These are phyloP conservation scores for Thalassarche chlororhynchos DNA, from an alignment of 2,113 vertebrate species.

Conservation along the genomic window DNA sequence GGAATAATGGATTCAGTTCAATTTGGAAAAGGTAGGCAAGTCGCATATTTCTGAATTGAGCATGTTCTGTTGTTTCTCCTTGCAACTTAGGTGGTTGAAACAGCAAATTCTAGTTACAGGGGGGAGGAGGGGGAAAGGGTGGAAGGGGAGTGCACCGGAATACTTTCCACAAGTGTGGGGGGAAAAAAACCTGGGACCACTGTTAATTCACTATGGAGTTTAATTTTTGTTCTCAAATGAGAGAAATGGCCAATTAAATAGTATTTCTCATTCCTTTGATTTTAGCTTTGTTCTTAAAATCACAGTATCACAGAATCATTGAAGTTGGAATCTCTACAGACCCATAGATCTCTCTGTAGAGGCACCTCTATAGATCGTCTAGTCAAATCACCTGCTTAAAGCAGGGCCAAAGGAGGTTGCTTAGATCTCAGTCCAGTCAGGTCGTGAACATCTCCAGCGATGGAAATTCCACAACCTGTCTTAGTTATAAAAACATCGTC, in stretches of 20 bases:
- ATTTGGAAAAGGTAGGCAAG: constrained; percentile 85
- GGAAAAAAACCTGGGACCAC: background rate
- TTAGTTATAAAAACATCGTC: background rate
- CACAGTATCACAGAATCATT: background rate
- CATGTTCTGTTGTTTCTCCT: background rate
- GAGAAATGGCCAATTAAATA: background rate
- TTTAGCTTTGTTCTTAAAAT: background rate
- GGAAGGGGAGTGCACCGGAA: background rate
- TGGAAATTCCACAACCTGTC: background rate
- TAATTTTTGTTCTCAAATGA: background rate
- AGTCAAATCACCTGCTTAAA: background rate
- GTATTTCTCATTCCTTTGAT: background rate
- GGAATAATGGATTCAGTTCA: constrained; percentile 80
- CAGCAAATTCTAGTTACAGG: background rate
- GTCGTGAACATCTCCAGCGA: background rate
- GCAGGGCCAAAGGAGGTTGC: background rate
- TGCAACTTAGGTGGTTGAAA: background rate
- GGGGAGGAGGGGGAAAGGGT: too few species aligned
- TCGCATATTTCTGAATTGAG: background rate
- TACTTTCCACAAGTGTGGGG: background rate
- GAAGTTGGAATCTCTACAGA: background rate
- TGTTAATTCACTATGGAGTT: background rate
- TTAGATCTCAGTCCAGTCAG: background rate
- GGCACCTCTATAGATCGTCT: background rate
- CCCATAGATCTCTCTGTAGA: background rate